A percentile compares a stretch with the other conserved stretches of the same genome.
phyloP scores from a whole-genome alignment of 2,113 vertebrate genomes.

The Scalopus aquaticus region DNA sequence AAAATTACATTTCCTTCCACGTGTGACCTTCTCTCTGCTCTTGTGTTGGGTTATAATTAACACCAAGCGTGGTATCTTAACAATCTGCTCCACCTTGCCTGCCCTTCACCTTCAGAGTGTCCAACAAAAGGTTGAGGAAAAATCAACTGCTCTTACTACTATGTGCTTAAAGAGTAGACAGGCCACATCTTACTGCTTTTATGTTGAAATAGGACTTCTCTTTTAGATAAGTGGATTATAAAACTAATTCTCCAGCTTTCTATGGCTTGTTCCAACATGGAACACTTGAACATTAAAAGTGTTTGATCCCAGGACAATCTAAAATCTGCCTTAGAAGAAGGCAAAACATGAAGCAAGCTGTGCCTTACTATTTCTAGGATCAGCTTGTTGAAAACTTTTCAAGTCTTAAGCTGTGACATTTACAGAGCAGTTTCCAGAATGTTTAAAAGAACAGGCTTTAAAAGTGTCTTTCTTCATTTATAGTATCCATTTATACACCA shows the following conservation, averaged over 20 bases:
- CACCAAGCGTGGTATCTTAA: background rate
- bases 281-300: conserved; percentile 23
- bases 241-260: background rate
- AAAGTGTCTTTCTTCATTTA: conserved; percentile 14
- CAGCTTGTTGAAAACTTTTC: background rate
- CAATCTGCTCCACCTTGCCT: background rate
- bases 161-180: background rate
- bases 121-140: background rate
- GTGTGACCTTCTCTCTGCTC: background rate
- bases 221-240: background rate
- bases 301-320: conserved; percentile 24
- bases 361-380: conserved; percentile 15
- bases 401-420: conserved; percentile 46
- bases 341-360: background rate
- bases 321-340: conserved; percentile 31
- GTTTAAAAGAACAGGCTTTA: conserved; percentile 12
- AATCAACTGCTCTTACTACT: background rate
- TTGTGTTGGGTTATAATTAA: background rate
- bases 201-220: background rate
- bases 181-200: background rate
- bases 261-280: background rate
- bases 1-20: background rate
- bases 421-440: conserved; percentile 46
- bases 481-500: background rate
- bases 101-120: background rate